Base-by-base conservation (phyloP, 2,888 invertebrate genomes). In the Leptinotarsa haldemani region DNA sequence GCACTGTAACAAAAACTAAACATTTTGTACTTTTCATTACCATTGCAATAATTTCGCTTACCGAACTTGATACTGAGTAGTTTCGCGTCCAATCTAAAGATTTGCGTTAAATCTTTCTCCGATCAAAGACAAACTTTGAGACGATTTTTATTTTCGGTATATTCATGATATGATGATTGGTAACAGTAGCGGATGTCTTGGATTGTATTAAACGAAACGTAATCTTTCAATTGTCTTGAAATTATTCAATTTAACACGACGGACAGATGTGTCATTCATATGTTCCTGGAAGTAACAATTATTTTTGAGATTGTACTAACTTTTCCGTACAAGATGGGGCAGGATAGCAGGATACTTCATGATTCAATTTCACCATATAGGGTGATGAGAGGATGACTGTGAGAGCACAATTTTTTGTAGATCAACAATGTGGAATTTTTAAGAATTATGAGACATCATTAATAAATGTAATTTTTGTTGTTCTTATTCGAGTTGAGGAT, bases 191-290 rank as follows among this genome's bases (percentile, higher is more conserved):
- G 75, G 74, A 75, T 66, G 74, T 78, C 75, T 52, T 69, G 61
- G 74, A 76, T 78, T 69, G 63, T 22, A 65, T 64, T 70, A 69
- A 53, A 53, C 53, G 65, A 56, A 22, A 52, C 48, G 70, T 69
- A 78, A 78, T 78, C 75, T 78, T 77, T 73, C 78, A 78, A 76
- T 78, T 78, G 78, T 70, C 69, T 65, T 69, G 18, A 69, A 65
- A 75, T 77, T 74, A 76, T 71, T 66, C 65, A 78, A 78, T 78
- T 73, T 69, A 71, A 61, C 16, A 18, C 25, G 40, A 68, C 64
- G 50, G 61, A 30, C 58, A 61, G 46, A 69, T 69, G 65, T 61
- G 61, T 61, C 61, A 61, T 61, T 40, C 40, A 61, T 61, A 61
- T 61, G 30, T 61, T 61, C 7, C 61, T 61, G 25, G 30, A 61